Evolutionary conservation across 2,797 vertebrate species (phyloP), one percentile per base, ranked within the genome.

Genomic region (Lutjanus campechanus): DNA sequence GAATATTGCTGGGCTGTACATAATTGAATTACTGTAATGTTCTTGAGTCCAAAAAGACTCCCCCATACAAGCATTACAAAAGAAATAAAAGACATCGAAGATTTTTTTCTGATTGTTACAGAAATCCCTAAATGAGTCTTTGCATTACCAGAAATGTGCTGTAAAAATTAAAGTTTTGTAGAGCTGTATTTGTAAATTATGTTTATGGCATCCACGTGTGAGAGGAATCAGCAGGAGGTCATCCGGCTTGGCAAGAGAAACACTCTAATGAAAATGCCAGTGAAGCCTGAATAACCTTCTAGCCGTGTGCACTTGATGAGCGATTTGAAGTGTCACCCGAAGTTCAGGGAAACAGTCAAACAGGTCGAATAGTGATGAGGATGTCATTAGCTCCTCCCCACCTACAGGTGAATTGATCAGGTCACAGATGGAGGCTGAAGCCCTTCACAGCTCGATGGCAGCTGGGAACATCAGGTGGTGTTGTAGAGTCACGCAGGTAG

Each of bases 381-480:
- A 55, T 58, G 44, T 75, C 80, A 69, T 84, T 77, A 72, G 40
- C 55, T 66, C 77, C 54, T 44, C 49, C 62, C 78, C 83, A 77
- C 85, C 80, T 55, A 51, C 59, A 40, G 76, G 69, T 70, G 65
- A 76, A 81, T 67, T 61, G 82, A 86, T 88, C 77, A 83, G 80
- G 64, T 67, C 77, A 17, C 85, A 85, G 80, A 84, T 87, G 83
- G 84, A 89, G 51, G 56, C 54, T 76, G 76, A 60, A 43, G 49
- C 51, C 25, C 65, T 46, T 64, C 53, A 40, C 69, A 69, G 71
- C 78, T 79, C 73, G 1, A 7, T 43, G 55, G 72, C 84, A 79
- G 83, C 83, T 73, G 73, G 53, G 69, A 85, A 69, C 81, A 60
- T 85, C 81, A 78, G 86, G 77, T 86, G 84, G 71, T 76, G 66